These are phyloP conservation scores for Sceliomorpha sp. DNA, from an alignment of 2,888 invertebrate species.

Conservation along the genomic window DNA sequence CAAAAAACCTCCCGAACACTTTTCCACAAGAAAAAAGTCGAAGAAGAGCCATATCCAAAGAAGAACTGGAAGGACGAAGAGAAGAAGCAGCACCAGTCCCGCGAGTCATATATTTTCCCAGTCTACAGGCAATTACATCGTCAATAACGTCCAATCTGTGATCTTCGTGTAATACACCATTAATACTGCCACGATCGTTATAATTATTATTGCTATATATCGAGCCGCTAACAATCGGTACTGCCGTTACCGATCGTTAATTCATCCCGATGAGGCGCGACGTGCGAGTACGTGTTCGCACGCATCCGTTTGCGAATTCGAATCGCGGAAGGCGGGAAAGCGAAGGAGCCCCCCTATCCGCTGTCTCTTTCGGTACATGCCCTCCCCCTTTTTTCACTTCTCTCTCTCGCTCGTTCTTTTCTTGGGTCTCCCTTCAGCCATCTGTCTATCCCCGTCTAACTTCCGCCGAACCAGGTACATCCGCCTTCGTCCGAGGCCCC, in stretches of 20 bases:
- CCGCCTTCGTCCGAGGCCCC: too few relatives aligned
- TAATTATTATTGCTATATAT: constrained; percentile 59
- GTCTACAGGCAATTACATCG: constrained; percentile 49
- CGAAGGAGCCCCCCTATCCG: constrained; percentile 32
- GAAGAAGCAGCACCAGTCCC: too few relatives aligned
- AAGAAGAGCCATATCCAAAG: too few relatives aligned
- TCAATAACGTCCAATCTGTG: constrained; percentile 55
- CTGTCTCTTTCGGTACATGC: constrained; percentile 24
- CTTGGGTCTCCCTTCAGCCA: too few relatives aligned
- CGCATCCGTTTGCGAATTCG: constrained; percentile 57
- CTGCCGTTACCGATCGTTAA: constrained; percentile 56
- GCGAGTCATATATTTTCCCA: constrained; percentile 36
- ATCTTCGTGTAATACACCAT: constrained; percentile 62
- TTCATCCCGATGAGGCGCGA: constrained; percentile 56
- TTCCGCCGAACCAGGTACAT: too few relatives aligned
- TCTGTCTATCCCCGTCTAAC: constrained; percentile 14
- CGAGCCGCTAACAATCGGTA: constrained; percentile 55
- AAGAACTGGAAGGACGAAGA: too few relatives aligned
- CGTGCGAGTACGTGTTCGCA: constrained; percentile 51
- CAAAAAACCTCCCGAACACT: too few relatives aligned
- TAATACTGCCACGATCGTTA: constrained; percentile 43
- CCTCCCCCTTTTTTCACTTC: constrained; percentile 27
- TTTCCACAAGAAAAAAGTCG: too few relatives aligned
- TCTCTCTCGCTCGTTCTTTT: constrained; percentile 3
- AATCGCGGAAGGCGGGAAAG: constrained; percentile 53